These are phyloP conservation scores for Acrobasis repandana DNA, from an alignment of 2,888 invertebrate species.

Conservation along the genomic window DNA sequence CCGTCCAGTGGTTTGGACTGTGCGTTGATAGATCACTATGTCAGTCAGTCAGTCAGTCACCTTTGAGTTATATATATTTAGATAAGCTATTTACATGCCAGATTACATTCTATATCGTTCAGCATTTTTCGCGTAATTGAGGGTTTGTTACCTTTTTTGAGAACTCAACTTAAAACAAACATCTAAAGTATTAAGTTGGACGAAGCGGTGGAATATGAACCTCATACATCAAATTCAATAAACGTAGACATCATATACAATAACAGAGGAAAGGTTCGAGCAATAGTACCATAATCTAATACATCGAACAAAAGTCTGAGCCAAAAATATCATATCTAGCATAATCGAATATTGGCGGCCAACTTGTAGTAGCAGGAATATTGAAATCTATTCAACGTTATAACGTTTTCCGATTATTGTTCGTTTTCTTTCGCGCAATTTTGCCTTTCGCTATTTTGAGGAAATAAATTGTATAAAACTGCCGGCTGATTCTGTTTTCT, in stretches of 20 bases:
- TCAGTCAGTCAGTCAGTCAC: too few species aligned
- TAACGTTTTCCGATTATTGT: not conserved
- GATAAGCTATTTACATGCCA: too few species aligned
- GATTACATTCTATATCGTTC: too few species aligned
- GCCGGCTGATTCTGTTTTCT: not conserved
- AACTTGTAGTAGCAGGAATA: not conserved
- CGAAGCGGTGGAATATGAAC: not conserved
- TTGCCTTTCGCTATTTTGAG: not conserved
- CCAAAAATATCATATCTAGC: not conserved
- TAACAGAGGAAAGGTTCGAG: not conserved
- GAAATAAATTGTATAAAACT: not conserved
- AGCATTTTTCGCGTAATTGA: too few species aligned
- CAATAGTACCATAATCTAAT: not conserved
- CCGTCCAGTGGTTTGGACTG: too few species aligned
- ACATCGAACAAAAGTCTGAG: not conserved
- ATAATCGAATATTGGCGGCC: not conserved
- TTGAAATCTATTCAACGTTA: not conserved
- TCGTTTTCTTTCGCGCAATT: not conserved
- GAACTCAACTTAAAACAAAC: too few species aligned
- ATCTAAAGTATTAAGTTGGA: too few species aligned
- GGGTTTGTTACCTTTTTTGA: too few species aligned
- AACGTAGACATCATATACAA: not conserved
- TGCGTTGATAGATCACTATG: too few species aligned
- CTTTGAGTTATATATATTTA: too few species aligned
- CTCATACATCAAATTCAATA: not conserved